These are phyloP conservation scores for Peromyscus polionotus DNA, from an alignment of 2,113 vertebrate species.

Conservation along the genomic window DNA sequence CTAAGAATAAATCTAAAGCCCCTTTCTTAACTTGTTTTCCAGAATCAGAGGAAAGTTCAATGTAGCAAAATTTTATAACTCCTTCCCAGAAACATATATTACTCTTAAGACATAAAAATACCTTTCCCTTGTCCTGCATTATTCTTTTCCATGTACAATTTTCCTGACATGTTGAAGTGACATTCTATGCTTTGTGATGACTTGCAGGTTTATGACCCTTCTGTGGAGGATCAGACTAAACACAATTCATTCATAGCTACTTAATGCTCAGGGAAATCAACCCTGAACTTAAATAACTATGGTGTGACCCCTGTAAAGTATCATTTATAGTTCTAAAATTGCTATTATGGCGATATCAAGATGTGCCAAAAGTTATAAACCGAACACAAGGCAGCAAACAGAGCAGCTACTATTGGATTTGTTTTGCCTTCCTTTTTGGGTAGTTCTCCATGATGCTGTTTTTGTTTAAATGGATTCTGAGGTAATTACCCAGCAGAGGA, in stretches of 20 bases:
- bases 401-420: slow-evolving; percentile 76
- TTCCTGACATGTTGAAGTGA: slow-evolving; percentile 87
- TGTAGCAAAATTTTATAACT: slow-evolving; percentile 85
- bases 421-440: slow-evolving; percentile 79
- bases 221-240: slow-evolving; percentile 89
- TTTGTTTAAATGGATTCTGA: slow-evolving; percentile 75
- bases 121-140: slow-evolving; percentile 87
- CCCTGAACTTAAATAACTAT: slow-evolving; percentile 89
- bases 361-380: slow-evolving; percentile 87
- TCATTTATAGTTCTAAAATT: slow-evolving; percentile 88
- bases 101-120: slow-evolving; percentile 85
- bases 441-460: slow-evolving; percentile 78
- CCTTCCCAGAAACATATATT: slow-evolving; percentile 83
- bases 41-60: slow-evolving; percentile 79
- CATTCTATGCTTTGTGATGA: slow-evolving; percentile 87
- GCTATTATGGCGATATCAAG: slow-evolving; percentile 86
- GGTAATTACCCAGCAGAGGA: slow-evolving; percentile 74
- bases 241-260: slow-evolving; percentile 90
- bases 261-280: slow-evolving; percentile 89
- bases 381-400: slow-evolving; percentile 85
- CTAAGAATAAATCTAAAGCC: slow-evolving; percentile 11
- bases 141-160: slow-evolving; percentile 86
- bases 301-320: slow-evolving; percentile 90
- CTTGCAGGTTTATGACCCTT: slow-evolving; percentile 88
- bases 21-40: slow-evolving; percentile 79